Evolutionary conservation across 2,113 vertebrate species (phyloP), one percentile per base, ranked within the genome.

Genomic region (Fulica atra): DNA sequence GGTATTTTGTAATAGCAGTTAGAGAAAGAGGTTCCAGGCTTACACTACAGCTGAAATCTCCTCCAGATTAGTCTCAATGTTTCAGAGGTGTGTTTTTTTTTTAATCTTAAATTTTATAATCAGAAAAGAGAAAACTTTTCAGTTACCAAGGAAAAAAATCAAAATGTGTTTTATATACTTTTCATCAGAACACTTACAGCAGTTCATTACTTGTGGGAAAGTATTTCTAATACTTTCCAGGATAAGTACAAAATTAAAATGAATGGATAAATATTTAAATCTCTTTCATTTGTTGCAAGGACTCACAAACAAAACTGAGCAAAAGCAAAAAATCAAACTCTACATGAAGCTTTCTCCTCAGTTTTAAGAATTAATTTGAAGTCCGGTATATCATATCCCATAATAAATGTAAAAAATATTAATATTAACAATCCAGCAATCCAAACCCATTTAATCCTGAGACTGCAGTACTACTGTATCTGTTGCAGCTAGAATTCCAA

Each of bases 1-100:
- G 70, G 10, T 74, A 69, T 96, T 88, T 95, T 90, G 84, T 90
- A 97, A 82, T 66, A 91, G 77, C 81, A 89, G 31, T 80, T 74
- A 66, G n/a, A 85, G 24, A 82, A 64, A 35, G 48, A 59, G 40
- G 46, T 48, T 83, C 63, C 54, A 81, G 44, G 17, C 20, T 86
- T 40, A 60, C 9, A 6, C 26, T 31, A 20, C n/a, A 64, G 24
- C 36, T 21, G 7, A 81, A 89, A 66, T 16, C 40, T 72, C 36
- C 72, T 89, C 42, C 18, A 86, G 33, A 60, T 36, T 57, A 59
- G 76, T 59, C 33, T 79, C 0, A 0, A 38, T 11, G 13, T 82
- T 93, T 93, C 31, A 20, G 13, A n/a, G 25, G 19, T 48, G 48
- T 5, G 11, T 42, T 0, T 2, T 8, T 35, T 56, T 70, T 54